Conservation (phyloP, 23 tunicate species). For the Botrylloides violaceus region DNA sequence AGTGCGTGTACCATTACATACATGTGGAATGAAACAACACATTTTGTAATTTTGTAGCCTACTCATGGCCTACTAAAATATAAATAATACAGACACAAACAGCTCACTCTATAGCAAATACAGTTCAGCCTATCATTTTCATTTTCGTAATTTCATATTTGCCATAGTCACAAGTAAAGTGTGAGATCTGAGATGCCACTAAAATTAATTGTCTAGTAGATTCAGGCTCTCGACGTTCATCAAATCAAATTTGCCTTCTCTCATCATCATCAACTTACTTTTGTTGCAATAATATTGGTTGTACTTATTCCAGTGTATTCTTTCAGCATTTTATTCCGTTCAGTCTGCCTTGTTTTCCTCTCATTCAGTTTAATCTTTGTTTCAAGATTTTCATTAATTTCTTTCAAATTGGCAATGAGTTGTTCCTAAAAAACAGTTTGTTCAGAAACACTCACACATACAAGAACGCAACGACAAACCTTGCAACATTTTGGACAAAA, state of each 20-base stretch:
- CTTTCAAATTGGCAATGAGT: conserved; percentile 12
- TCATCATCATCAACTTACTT: background rate
- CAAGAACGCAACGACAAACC: conserved; percentile 3
- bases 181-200: too few species aligned
- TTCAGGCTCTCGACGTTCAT: too few species aligned
- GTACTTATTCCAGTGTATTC: conserved; percentile 24
- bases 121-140: too few species aligned
- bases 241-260: background rate
- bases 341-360: conserved; percentile 18
- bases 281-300: conserved; percentile 7
- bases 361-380: background rate
- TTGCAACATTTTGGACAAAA: conserved; percentile 26
- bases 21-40: too few species aligned
- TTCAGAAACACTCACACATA: background rate
- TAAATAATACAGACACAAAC: too few species aligned
- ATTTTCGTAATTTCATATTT: too few species aligned
- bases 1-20: too few species aligned
- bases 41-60: too few species aligned
- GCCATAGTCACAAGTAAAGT: too few species aligned
- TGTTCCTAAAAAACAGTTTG: background rate
- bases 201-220: too few species aligned
- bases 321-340: conserved; percentile 5
- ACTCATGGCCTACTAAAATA: too few species aligned
- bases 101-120: too few species aligned
- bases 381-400: conserved; percentile 7